A percentile compares a stretch with the other conserved stretches of the same genome.
Conservation (phyloP, 2,113 vertebrate species). For the Neogobius melanostomus region DNA sequence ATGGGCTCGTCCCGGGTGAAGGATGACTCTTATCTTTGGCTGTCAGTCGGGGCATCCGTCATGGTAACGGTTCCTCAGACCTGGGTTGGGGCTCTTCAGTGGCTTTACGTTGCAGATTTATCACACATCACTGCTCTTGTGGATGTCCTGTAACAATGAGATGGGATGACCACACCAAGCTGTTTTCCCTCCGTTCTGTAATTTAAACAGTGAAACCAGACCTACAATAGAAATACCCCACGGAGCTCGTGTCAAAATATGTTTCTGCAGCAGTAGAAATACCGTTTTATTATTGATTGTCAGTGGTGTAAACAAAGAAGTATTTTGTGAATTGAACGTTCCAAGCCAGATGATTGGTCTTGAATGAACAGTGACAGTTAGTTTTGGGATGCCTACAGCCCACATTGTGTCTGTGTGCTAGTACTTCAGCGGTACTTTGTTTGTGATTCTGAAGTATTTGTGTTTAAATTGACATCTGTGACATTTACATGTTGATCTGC, state of each 20-base stretch:
- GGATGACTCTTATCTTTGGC: constrained; percentile 98
- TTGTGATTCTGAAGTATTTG: neutral
- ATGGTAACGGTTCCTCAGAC: constrained; percentile 93
- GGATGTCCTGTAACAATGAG: constrained; percentile 51
- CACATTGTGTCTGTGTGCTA: neutral
- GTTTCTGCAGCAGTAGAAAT: neutral
- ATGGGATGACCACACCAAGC: constrained; percentile 61
- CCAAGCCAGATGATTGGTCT: too few species aligned
- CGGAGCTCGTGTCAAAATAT: constrained; percentile 9
- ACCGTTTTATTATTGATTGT: neutral
- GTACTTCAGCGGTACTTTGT: neutral
- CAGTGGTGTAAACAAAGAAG: too few species aligned
- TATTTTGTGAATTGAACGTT: too few species aligned
- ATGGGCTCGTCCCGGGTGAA: constrained; percentile 92
- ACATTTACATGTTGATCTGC: constrained; percentile 54
- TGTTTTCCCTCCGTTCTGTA: constrained; percentile 39
- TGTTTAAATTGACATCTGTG: constrained; percentile 1
- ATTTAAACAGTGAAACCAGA: constrained; percentile 38
- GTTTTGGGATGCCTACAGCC: too few species aligned
- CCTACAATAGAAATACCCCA: constrained; percentile 1
- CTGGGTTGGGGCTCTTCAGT: constrained; percentile 90
- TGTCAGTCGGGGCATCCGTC: constrained; percentile 97
- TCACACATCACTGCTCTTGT: constrained; percentile 84
- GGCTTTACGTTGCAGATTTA: constrained; percentile 97
- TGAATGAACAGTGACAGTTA: too few species aligned